phyloP scores from a whole-genome alignment of 2,888 invertebrate genomes.

The Drosophila mettleri region DNA sequence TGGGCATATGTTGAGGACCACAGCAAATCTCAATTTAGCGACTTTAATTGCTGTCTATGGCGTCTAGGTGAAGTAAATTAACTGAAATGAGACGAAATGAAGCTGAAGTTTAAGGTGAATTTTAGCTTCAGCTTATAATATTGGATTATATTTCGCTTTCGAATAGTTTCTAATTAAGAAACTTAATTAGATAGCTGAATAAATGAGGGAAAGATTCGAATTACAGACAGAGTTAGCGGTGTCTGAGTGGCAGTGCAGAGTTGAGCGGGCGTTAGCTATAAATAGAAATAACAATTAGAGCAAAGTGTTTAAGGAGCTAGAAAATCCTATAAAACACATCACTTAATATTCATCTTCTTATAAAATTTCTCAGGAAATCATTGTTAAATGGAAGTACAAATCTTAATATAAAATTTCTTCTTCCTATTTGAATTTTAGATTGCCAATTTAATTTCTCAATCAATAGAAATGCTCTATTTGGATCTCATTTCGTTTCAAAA shows the following conservation, averaged over 20 bases:
- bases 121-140: not conserved
- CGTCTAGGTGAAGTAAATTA: conserved; percentile 3
- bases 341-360: too few species aligned
- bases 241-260: too few species aligned
- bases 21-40: conserved; percentile 14
- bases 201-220: not conserved
- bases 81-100: not conserved
- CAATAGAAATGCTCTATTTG: too few species aligned
- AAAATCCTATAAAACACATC: too few species aligned
- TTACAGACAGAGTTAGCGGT: not conserved
- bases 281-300: not conserved
- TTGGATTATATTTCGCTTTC: not conserved
- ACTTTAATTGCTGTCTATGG: conserved; percentile 10
- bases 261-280: not conserved
- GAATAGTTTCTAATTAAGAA: conserved; percentile 2
- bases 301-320: not conserved
- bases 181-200: not conserved
- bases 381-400: too few species aligned
- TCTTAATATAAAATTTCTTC: too few species aligned
- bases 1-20: not conserved
- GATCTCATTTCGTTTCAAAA: too few species aligned
- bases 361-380: too few species aligned
- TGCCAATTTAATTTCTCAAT: too few species aligned
- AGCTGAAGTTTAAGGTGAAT: not conserved
- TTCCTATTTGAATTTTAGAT: too few species aligned